Evolutionary conservation across 1,140 invertebrate genomes (phyloP).

Genomic region (Sesamia nonagrioides): DNA sequence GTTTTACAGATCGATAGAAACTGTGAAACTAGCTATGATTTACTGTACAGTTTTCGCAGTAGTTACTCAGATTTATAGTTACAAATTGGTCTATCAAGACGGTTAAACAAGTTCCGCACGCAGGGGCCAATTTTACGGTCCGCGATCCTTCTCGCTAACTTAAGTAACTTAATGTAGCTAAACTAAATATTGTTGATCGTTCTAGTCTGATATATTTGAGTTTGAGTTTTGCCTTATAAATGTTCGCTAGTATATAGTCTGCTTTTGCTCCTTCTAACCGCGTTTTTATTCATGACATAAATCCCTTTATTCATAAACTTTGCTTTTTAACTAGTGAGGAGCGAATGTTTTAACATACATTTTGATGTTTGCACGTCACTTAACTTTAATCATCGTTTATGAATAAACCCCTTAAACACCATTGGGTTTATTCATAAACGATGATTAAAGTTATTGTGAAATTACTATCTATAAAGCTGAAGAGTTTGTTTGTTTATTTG

Average conservation of each 20-base stretch:
- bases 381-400: too few species aligned
- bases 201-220: slow-evolving; percentile 11
- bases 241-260: background rate
- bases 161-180: slow-evolving; percentile 24
- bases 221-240: background rate
- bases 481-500: too few species aligned
- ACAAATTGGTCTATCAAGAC: slow-evolving; percentile 50
- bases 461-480: too few species aligned
- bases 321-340: too few species aligned
- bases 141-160: slow-evolving; percentile 26
- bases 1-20: slow-evolving; percentile 33
- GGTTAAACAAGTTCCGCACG: slow-evolving; percentile 43
- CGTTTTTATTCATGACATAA: background rate
- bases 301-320: too few species aligned
- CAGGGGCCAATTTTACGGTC: slow-evolving; percentile 38
- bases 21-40: slow-evolving; percentile 29
- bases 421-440: too few species aligned
- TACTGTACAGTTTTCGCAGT: slow-evolving; percentile 43
- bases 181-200: slow-evolving; percentile 30
- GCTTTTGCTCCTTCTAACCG: background rate
- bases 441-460: too few species aligned
- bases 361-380: too few species aligned
- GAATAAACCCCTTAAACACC: too few species aligned
- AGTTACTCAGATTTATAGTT: slow-evolving; percentile 38
- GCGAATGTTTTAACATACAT: too few species aligned